A percentile compares a stretch with the other conserved stretches of the same genome.
These are phyloP conservation scores for Nowickia ferox DNA, from an alignment of 2,888 invertebrate species.

Conservation along the genomic window DNA sequence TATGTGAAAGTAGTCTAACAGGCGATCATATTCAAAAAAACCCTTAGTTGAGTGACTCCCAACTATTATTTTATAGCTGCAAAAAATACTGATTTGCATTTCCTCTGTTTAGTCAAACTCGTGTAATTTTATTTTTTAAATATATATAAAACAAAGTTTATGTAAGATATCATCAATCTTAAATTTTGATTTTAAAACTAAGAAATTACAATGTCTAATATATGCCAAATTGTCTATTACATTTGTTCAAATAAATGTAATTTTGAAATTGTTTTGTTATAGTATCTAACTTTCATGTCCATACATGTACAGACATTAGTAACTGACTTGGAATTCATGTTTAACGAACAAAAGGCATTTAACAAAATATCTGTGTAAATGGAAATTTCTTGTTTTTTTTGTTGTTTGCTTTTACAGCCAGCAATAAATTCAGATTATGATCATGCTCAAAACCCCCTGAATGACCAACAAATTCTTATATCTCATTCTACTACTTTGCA, in stretches of 20 bases:
- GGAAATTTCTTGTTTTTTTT: neutral
- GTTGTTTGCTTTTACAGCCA: neutral
- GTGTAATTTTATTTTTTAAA: no score
- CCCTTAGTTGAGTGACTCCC: no score
- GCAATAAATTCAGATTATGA: constrained; percentile 17
- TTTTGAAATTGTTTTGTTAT: neutral
- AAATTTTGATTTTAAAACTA: no score
- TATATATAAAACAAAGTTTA: no score
- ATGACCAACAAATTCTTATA: constrained; percentile 6
- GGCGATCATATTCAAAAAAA: no score
- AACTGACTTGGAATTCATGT: neutral
- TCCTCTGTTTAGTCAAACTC: no score
- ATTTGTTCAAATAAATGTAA: neutral
- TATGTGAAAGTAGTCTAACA: no score
- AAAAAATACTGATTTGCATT: no score
- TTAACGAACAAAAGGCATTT: neutral
- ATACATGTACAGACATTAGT: neutral
- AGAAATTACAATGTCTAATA: neutral
- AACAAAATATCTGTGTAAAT: constrained; percentile 20
- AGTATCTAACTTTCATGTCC: neutral
- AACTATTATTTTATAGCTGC: no score
- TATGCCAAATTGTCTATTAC: neutral
- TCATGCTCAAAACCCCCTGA: neutral
- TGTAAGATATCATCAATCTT: no score
- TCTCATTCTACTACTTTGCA: no score